Conservation (phyloP, 1,140 invertebrate species). For the Cotesia typhae region DNA sequence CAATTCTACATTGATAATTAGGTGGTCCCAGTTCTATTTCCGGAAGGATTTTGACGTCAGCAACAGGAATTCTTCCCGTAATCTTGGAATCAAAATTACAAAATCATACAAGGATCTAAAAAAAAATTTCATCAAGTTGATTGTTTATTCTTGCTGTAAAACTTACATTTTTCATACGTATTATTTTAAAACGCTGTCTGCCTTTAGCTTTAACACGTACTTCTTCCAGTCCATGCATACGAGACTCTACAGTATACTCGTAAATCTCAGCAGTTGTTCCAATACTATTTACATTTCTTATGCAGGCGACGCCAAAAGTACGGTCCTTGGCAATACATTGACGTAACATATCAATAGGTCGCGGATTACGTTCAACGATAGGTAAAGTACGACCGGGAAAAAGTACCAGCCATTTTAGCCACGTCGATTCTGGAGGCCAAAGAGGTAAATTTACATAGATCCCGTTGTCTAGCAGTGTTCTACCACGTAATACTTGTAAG, state of each 20-base stretch:
- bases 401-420: slow-evolving; percentile 57
- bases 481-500: slow-evolving; percentile 70
- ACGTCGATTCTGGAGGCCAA: slow-evolving; percentile 68
- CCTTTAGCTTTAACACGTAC: slow-evolving; percentile 72
- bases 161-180: slow-evolving; percentile 55
- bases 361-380: slow-evolving; percentile 70
- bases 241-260: slow-evolving; percentile 67
- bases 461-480: slow-evolving; percentile 70
- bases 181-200: slow-evolving; percentile 73
- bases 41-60: slow-evolving; percentile 73
- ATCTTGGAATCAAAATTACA: slow-evolving; percentile 20
- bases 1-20: slow-evolving; percentile 63
- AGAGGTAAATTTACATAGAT: slow-evolving; percentile 68
- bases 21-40: slow-evolving; percentile 69
- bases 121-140: slow-evolving; percentile 18
- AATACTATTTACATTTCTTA: slow-evolving; percentile 53
- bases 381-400: slow-evolving; percentile 80
- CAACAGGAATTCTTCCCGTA: slow-evolving; percentile 51
- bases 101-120: slow-evolving; percentile 25
- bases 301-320: slow-evolving; percentile 72
- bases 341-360: slow-evolving; percentile 68
- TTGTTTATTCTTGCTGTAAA: slow-evolving; percentile 11
- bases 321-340: slow-evolving; percentile 68
- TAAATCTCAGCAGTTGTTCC: slow-evolving; percentile 80
- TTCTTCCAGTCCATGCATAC: slow-evolving; percentile 38